phyloP scores from a whole-genome alignment of 2,888 invertebrate genomes.

The Dynastes tityus region DNA sequence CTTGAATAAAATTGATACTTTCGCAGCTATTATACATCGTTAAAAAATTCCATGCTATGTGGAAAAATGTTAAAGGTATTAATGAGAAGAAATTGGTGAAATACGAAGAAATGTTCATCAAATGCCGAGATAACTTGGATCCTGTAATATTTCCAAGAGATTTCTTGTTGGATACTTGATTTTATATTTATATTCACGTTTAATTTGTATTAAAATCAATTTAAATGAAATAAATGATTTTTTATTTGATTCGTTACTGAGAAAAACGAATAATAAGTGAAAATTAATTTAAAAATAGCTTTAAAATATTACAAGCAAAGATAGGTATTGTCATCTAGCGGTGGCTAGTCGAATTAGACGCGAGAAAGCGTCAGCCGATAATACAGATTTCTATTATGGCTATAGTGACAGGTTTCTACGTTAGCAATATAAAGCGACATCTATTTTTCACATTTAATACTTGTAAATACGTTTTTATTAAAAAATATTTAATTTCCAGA shows the following conservation, averaged over 20 bases:
- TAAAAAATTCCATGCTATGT: slow-evolving; percentile 62
- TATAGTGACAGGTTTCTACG: too few relatives aligned
- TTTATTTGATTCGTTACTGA: neutral
- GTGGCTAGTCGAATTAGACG: too few relatives aligned
- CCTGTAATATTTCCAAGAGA: slow-evolving; percentile 60
- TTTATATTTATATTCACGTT: neutral
- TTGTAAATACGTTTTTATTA: too few relatives aligned
- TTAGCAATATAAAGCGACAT: too few relatives aligned
- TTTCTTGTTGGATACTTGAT: slow-evolving; percentile 32
- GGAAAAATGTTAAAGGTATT: slow-evolving; percentile 61
- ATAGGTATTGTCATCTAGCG: too few relatives aligned
- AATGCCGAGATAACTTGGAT: slow-evolving; percentile 60
- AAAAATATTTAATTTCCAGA: too few relatives aligned
- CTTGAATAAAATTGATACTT: slow-evolving; percentile 28
- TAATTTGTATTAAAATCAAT: neutral
- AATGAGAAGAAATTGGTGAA: slow-evolving; percentile 59
- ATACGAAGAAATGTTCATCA: slow-evolving; percentile 60
- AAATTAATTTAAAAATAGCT: too few relatives aligned
- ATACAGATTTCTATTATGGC: too few relatives aligned
- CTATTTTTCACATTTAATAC: too few relatives aligned
- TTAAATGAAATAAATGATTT: slow-evolving; percentile 9
- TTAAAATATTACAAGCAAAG: too few relatives aligned
- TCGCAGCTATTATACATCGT: slow-evolving; percentile 64
- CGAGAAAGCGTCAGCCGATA: too few relatives aligned
- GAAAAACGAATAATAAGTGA: neutral